Conservation (phyloP, 37 sponge, comb jelly and placozoan genomes). For the Lycopodina hypogea region DNA sequence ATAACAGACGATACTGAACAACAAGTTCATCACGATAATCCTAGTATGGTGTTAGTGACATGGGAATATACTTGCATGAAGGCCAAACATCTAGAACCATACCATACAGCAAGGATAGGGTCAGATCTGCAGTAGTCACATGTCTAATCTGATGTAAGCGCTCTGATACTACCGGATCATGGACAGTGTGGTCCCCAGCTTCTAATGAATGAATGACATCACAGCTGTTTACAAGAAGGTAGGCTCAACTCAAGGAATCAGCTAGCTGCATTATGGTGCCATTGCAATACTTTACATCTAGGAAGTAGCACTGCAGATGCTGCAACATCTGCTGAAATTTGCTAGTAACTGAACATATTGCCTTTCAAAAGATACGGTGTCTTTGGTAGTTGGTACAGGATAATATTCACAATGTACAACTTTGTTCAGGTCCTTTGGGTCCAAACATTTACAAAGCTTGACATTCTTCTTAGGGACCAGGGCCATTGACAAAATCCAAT, state of each 20-base stretch:
- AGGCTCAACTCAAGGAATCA: slow-evolving; percentile 48
- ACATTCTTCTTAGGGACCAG: slow-evolving; percentile 2
- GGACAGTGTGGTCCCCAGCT: slow-evolving; percentile 28
- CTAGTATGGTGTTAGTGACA: no score
- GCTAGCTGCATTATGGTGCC: slow-evolving; percentile 32
- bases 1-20: no score
- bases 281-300: slow-evolving; percentile 24
- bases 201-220: slow-evolving; percentile 3
- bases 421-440: slow-evolving; percentile 52
- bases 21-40: no score
- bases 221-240: slow-evolving; percentile 13
- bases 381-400: slow-evolving; percentile 22
- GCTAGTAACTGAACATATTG: slow-evolving; percentile 34
- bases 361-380: slow-evolving; percentile 36
- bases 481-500: slow-evolving; percentile 47
- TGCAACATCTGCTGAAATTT: slow-evolving; percentile 54
- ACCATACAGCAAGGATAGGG: neutral
- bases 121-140: slow-evolving; percentile 24
- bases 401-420: slow-evolving; percentile 57
- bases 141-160: no score
- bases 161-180: slow-evolving; percentile 9
- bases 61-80: slow-evolving; percentile 17
- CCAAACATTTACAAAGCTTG: slow-evolving; percentile 34
- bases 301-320: slow-evolving; percentile 41
- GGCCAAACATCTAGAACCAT: slow-evolving; percentile 37